A percentile compares a stretch with the other conserved stretches of the same genome.
Evolutionary conservation across 2,797 vertebrate species (phyloP).

Genomic region (Micrastur ruficollis): DNA sequence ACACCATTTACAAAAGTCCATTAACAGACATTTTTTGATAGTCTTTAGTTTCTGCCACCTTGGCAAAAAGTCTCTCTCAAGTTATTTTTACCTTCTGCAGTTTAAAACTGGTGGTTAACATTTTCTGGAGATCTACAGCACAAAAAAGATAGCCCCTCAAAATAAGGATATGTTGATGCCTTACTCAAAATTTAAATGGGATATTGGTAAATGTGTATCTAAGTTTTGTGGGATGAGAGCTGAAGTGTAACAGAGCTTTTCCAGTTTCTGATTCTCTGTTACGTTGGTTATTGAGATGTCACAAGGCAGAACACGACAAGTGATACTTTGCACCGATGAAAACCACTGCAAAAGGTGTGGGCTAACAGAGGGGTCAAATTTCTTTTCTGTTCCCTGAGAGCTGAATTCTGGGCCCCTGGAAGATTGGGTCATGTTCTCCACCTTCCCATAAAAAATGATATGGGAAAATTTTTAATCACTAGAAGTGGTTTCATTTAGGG

Average conservation of each 20-base stretch:
- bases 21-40: neutral
- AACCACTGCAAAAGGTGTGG: neutral
- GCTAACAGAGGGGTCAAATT: neutral
- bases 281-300: neutral
- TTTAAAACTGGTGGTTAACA: neutral
- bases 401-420: neutral
- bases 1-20: neutral
- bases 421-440: neutral
- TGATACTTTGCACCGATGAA: neutral
- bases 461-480: neutral
- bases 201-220: neutral
- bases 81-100: neutral
- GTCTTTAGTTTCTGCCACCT: neutral
- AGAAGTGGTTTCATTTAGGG: neutral
- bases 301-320: neutral
- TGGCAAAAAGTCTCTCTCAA: neutral
- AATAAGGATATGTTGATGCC: neutral
- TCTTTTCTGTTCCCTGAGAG: neutral
- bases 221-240: neutral
- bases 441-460: neutral
- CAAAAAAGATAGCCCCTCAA: neutral
- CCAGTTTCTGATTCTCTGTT: neutral
- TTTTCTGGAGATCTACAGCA: neutral
- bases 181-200: neutral
- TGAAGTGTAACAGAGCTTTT: neutral